Conservation (phyloP, 2,113 vertebrate species). For the Podarcis muralis region DNA sequence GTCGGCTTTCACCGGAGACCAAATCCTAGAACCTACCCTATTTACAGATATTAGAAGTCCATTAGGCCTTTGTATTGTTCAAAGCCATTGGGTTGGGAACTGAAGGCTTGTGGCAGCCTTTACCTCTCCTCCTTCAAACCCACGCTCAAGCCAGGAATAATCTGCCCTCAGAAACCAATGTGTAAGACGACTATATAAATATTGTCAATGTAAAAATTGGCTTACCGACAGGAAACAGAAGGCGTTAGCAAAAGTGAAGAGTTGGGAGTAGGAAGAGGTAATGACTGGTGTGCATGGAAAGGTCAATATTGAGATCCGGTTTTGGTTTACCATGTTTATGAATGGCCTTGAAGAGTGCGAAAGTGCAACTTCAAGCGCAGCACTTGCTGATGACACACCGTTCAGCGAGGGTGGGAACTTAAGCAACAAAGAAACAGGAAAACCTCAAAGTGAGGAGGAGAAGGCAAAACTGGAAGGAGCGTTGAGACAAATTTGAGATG, state of each 20-base stretch:
- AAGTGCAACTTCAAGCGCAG: conserved; percentile 22
- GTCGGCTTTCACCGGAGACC: neutral
- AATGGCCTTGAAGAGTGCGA: conserved; percentile 25
- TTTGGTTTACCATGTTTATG: conserved; percentile 24
- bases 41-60: neutral
- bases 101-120: neutral
- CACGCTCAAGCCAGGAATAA: neutral
- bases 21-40: neutral
- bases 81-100: neutral
- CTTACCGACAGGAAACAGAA: conserved; percentile 55
- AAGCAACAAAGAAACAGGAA: conserved; percentile 19
- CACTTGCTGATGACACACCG: conserved; percentile 21
- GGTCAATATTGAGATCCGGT: conserved; percentile 22
- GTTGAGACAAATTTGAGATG: neutral
- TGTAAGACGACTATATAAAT: conserved; percentile 45
- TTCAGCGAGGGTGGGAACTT: conserved; percentile 25
- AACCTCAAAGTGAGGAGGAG: conserved; percentile 14
- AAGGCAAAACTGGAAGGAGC: conserved; percentile 3
- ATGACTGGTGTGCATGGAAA: conserved; percentile 22
- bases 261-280: conserved; percentile 23
- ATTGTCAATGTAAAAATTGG: conserved; percentile 50
- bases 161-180: conserved; percentile 34
- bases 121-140: conserved; percentile 21
- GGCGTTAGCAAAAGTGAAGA: conserved; percentile 34
- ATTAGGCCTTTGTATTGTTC: neutral